Conservation (phyloP, 2,888 invertebrate species). For the Limnephilus auricula region DNA sequence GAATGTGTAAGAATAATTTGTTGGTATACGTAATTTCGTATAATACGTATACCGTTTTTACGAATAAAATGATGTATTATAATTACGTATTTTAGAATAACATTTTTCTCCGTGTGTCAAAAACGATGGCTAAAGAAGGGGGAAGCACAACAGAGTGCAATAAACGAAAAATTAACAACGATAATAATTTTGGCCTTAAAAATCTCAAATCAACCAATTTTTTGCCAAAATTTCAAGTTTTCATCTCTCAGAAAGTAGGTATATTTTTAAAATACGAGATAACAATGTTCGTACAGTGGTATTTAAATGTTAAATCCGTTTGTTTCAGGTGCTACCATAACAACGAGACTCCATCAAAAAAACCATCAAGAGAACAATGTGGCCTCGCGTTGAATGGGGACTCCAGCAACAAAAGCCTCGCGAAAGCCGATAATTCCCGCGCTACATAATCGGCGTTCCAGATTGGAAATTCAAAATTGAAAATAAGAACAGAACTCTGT, state of each 20-base stretch:
- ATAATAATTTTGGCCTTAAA: too few species aligned
- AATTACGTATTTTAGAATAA: too few species aligned
- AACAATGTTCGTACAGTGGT: neutral
- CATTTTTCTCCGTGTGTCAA: too few species aligned
- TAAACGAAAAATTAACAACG: too few species aligned
- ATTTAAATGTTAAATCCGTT: constrained; percentile 17
- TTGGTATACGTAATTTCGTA: too few species aligned
- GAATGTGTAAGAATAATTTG: too few species aligned
- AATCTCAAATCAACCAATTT: too few species aligned
- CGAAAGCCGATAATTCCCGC: constrained; percentile 23
- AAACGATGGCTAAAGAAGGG: too few species aligned
- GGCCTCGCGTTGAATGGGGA: constrained; percentile 31
- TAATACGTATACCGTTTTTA: too few species aligned
- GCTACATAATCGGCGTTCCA: neutral
- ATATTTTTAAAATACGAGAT: neutral
- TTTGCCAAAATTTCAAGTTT: neutral
- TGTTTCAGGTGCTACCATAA: constrained; percentile 26
- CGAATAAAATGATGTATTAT: too few species aligned
- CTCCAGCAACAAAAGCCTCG: neutral
- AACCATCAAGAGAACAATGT: constrained; percentile 31
- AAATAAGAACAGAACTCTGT: neutral
- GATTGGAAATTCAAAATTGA: neutral
- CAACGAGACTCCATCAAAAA: constrained; percentile 23
- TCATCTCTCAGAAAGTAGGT: neutral
- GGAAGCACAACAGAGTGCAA: too few species aligned